These are phyloP conservation scores for Leptopilina drosophilae DNA, from an alignment of 2,888 invertebrate genomes.

Conservation along the genomic window DNA sequence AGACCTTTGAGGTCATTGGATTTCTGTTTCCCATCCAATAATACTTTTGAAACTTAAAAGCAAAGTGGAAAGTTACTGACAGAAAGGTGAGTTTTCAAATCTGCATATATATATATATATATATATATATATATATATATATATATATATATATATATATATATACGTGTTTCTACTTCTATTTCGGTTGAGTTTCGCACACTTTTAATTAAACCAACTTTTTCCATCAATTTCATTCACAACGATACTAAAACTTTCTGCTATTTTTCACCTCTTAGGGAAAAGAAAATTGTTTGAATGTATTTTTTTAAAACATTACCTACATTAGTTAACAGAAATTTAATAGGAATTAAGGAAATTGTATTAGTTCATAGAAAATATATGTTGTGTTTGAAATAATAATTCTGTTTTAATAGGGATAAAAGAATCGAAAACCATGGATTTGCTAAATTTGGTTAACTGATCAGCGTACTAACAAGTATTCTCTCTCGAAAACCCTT, in stretches of 20 bases:
- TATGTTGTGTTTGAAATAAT: no score
- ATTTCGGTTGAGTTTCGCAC: background rate
- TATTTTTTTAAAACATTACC: background rate
- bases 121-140: background rate
- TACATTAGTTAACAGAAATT: no score
- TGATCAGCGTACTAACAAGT: background rate
- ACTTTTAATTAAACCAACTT: conserved; percentile 20
- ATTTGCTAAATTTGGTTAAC: background rate
- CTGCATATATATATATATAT: background rate
- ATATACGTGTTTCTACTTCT: background rate
- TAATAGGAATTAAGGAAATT: no score
- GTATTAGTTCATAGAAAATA: no score
- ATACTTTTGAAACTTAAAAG: background rate
- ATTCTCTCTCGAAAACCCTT: no score
- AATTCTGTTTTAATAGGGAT: no score
- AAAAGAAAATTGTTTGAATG: background rate
- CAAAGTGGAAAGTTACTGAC: conserved; percentile 18
- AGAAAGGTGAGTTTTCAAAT: conserved; percentile 17
- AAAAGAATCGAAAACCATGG: no score
- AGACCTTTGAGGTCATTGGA: conserved; percentile 9
- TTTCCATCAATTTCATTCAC: conserved; percentile 9
- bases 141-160: background rate
- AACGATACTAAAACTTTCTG: background rate
- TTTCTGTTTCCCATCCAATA: conserved; percentile 6
- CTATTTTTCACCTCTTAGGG: background rate